Percentiles rank a stretch among this genome's conserved stretches.
These are phyloP conservation scores for Caenorhabditis macrosperma DNA, from an alignment of 2,888 invertebrate genomes.

Conservation along the genomic window DNA sequence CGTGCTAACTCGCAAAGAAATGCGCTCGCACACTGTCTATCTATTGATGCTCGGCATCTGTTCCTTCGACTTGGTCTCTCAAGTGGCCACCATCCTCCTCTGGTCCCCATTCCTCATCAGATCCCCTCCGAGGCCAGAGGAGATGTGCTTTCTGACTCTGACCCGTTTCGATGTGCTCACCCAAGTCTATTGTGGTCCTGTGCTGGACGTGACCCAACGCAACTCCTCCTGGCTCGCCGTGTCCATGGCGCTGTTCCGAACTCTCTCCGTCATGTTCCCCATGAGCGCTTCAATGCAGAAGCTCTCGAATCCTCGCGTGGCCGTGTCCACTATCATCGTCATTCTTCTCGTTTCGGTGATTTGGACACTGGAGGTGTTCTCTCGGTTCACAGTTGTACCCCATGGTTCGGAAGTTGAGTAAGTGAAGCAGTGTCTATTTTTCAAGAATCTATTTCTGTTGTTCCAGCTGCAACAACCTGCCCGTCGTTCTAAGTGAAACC, in stretches of 20 bases:
- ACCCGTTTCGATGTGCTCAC: conserved; percentile 5
- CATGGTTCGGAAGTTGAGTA: not conserved
- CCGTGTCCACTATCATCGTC: not conserved
- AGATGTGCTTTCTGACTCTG: conserved; percentile 11
- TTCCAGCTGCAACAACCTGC: conserved; percentile 21
- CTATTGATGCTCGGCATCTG: conserved; percentile 15
- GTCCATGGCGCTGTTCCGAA: conserved; percentile 7
- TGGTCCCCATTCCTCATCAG: conserved; percentile 24
- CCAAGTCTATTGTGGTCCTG: not conserved
- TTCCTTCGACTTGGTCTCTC: not conserved
- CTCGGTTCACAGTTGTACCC: not conserved
- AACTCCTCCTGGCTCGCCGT: not conserved
- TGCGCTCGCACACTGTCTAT: not conserved
- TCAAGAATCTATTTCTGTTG: not conserved
- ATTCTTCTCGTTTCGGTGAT: not conserved
- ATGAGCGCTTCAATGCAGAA: conserved; percentile 5
- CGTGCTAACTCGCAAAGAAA: not conserved
- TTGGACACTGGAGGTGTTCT: not conserved
- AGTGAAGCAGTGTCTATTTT: not conserved
- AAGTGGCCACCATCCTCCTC: not conserved
- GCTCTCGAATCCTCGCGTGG: not conserved
- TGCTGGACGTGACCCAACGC: conserved; percentile 3
- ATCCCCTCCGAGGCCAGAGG: not conserved
- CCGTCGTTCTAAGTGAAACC: not conserved
- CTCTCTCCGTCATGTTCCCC: conserved; percentile 23